These are phyloP conservation scores for Typhlichthys subterraneus DNA, from an alignment of 2,797 vertebrate genomes.

Conservation along the genomic window DNA sequence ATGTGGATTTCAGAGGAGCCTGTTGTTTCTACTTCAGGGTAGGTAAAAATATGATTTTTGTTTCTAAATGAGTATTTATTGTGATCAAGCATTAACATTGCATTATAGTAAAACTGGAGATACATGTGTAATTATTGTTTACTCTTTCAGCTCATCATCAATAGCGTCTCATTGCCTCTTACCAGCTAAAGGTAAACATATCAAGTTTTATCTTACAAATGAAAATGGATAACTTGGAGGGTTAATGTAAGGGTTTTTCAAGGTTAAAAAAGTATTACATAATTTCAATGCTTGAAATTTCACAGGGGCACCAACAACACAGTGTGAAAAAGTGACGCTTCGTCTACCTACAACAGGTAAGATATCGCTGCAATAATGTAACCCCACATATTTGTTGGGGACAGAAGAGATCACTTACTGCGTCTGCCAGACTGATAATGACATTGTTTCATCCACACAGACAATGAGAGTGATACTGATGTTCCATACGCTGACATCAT, in stretches of 20 bases:
- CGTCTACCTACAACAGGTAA: slow-evolving; percentile 60
- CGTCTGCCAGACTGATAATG: background rate
- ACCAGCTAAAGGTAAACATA: slow-evolving; percentile 47
- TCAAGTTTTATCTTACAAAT: background rate
- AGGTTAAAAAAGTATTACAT: no score
- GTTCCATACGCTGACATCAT: slow-evolving; percentile 83
- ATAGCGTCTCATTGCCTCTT: slow-evolving; percentile 16
- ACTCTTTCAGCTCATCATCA: slow-evolving; percentile 45
- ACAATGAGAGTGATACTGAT: slow-evolving; percentile 76
- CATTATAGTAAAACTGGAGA: no score
- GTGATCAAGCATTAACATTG: no score
- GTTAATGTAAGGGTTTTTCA: background rate
- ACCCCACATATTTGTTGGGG: background rate
- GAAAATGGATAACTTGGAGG: background rate
- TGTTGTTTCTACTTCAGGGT: slow-evolving; percentile 48
- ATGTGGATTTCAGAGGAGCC: slow-evolving; percentile 44
- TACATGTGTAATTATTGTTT: background rate
- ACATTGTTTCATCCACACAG: slow-evolving; percentile 44
- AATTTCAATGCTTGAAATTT: slow-evolving; percentile 1
- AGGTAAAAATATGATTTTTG: slow-evolving; percentile 13
- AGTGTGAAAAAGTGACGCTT: slow-evolving; percentile 62
- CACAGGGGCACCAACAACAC: slow-evolving; percentile 37
- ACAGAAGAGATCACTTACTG: background rate
- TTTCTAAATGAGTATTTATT: no score
- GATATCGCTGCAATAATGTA: background rate